Conservation (phyloP, 2,888 invertebrate genomes). For the Sphinx pinastri region DNA sequence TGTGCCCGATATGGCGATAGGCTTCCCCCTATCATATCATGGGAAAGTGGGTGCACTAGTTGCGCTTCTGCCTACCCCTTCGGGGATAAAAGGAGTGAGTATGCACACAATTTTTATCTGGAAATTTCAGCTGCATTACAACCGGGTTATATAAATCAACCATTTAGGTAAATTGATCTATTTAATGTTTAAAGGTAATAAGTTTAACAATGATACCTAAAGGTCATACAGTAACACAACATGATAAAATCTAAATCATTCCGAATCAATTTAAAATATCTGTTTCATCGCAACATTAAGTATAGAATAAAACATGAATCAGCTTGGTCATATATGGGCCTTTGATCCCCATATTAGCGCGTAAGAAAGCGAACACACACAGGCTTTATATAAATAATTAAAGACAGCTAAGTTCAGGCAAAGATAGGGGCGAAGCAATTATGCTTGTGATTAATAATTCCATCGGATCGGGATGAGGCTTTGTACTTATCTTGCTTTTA, state of each 20-base stretch:
- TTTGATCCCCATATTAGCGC: slow-evolving; percentile 25
- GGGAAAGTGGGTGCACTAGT: no score
- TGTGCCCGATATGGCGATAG: no score
- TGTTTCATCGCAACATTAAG: neutral
- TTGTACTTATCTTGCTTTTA: slow-evolving; percentile 37
- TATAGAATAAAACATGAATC: slow-evolving; percentile 13
- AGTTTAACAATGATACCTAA: neutral
- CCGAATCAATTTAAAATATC: neutral
- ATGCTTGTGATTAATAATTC: slow-evolving; percentile 53
- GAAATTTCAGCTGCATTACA: no score
- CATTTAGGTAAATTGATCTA: no score
- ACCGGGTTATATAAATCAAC: no score
- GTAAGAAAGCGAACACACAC: slow-evolving; percentile 34
- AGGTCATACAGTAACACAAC: neutral
- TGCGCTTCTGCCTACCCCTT: no score
- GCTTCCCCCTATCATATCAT: no score
- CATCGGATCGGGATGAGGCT: slow-evolving; percentile 41
- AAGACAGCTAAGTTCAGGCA: slow-evolving; percentile 42
- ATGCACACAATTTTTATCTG: no score
- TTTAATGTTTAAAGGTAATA: no score
- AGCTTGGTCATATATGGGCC: neutral
- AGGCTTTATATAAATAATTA: slow-evolving; percentile 48
- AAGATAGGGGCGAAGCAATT: slow-evolving; percentile 49
- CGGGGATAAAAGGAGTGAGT: no score
- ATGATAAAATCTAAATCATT: neutral